phyloP scores from a whole-genome alignment of 1,140 invertebrate species.

The Drosophila gunungcola region DNA sequence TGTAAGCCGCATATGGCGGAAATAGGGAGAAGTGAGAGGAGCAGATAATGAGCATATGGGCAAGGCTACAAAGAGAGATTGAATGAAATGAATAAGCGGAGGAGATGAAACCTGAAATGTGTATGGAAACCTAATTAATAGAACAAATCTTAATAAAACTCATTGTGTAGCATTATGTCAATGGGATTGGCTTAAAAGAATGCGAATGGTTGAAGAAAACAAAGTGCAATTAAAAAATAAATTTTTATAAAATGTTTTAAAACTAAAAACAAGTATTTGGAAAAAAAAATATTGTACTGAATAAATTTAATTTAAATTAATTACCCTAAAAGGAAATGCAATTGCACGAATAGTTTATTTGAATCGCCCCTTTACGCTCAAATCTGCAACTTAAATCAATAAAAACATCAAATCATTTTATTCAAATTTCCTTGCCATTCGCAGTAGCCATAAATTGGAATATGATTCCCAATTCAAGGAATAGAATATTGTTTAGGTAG shows the following conservation, averaged over 20 bases:
- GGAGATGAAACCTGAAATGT: slow-evolving; percentile 29
- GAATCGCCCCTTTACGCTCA: not conserved
- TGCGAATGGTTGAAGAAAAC: too few relatives aligned
- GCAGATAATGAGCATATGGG: slow-evolving; percentile 22
- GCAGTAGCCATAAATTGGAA: slow-evolving; percentile 1
- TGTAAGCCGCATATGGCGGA: slow-evolving; percentile 38
- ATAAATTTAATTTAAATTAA: too few relatives aligned
- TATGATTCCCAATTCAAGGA: slow-evolving; percentile 32
- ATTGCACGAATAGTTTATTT: too few relatives aligned
- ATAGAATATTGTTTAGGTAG: slow-evolving; percentile 39
- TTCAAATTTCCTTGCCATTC: not conserved
- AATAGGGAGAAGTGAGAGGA: not conserved
- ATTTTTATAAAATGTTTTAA: too few relatives aligned
- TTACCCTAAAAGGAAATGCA: too few relatives aligned
- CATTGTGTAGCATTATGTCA: slow-evolving; percentile 9
- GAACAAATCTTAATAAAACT: slow-evolving; percentile 15
- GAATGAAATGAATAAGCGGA: slow-evolving; percentile 35
- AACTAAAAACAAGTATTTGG: too few relatives aligned
- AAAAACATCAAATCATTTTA: not conserved
- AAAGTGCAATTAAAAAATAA: too few relatives aligned
- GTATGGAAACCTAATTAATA: slow-evolving; percentile 13
- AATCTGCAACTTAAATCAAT: not conserved
- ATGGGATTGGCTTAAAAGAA: not conserved
- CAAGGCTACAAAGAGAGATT: slow-evolving; percentile 37
- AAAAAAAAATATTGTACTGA: too few relatives aligned